Base-by-base conservation (phyloP, 2,888 invertebrate genomes). In the Parthenolecanium corni region DNA sequence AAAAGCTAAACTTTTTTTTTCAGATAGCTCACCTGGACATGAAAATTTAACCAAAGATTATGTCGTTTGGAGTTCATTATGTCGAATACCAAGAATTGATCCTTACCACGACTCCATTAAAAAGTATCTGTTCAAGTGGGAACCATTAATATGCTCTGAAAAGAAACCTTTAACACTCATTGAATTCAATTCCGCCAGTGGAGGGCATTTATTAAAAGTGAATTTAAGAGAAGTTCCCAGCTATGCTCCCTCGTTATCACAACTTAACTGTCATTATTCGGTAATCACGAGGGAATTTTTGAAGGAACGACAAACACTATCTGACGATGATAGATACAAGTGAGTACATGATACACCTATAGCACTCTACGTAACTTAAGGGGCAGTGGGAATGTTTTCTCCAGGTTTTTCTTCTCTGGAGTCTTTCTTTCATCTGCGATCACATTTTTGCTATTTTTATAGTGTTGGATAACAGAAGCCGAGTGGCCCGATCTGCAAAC, bases 41-140 rank as follows among this genome's bases (percentile, higher is more conserved):
- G 56, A 56, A 25, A n/a, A 56, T 2, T n/a, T 62, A 1, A 38
- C 71, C 38, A 71, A 73, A 42, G 75, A 76, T 3, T 80, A 76
- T 68, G 70, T 80, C 64, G 77, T 81, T 2, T 77, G 79, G 75
- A 83, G 78, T 70, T 75, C 80, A 42, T 78, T 77, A 69, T 85
- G 84, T 69, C 78, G 77, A 70, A 83, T 84, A 70, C 76, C 79
- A 3, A 79, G 82, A 65, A 68, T 81, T 64, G 78, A 82, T 70
- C 78, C 82, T 1, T 69, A 65, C 44, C 69, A 71, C 62, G 68
- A 68, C 4, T 80, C 81, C 67, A 79, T 80, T 64, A 77, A 75
- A 71, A 73, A 75, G 64, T 77, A 77, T 66, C 77, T 80, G 65
- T 76, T 76, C 47, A 76, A 77, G 23, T 73, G 76, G 64, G 76